These are phyloP conservation scores for Sinocyclocheilus maitianheensis DNA, from an alignment of 2,113 vertebrate species.

Conservation along the genomic window DNA sequence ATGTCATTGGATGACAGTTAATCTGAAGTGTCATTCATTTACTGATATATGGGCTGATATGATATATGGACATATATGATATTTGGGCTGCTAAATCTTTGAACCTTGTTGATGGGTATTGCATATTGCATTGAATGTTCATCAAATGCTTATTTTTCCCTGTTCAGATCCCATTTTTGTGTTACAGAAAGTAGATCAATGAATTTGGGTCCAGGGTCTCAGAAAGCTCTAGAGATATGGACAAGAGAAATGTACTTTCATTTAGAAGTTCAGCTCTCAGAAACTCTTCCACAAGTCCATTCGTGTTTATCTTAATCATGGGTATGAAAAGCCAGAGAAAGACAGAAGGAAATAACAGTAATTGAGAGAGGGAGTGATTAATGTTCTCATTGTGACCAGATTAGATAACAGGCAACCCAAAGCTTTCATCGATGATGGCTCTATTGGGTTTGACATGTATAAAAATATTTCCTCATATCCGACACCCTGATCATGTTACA, in stretches of 20 bases:
- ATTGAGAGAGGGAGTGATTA: conserved; percentile 38
- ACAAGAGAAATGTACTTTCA: neutral
- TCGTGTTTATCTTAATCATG: conserved; percentile 10
- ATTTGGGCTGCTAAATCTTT: neutral
- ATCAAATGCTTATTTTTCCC: neutral
- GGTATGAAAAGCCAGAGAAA: neutral
- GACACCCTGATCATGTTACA: conserved; percentile 31
- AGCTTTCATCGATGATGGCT: conserved; percentile 19
- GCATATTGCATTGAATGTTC: neutral
- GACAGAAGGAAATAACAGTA: conserved; percentile 25
- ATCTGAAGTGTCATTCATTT: conserved; percentile 7
- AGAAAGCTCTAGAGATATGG: neutral
- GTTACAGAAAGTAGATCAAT: neutral
- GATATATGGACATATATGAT: no score
- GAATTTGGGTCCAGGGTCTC: neutral
- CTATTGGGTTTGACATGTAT: conserved; percentile 38
- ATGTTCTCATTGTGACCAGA: conserved; percentile 31
- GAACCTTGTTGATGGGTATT: neutral
- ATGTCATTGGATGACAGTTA: neutral
- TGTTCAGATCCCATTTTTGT: neutral
- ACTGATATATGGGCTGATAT: no score
- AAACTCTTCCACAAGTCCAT: neutral
- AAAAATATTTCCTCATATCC: conserved; percentile 25
- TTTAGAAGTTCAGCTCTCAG: neutral
- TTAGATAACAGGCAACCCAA: conserved; percentile 23